Percentiles rank a stretch among this genome's conserved stretches.
These are phyloP conservation scores for Balaenoptera acutorostrata DNA, from an alignment of 2,113 vertebrate species.

Conservation along the genomic window DNA sequence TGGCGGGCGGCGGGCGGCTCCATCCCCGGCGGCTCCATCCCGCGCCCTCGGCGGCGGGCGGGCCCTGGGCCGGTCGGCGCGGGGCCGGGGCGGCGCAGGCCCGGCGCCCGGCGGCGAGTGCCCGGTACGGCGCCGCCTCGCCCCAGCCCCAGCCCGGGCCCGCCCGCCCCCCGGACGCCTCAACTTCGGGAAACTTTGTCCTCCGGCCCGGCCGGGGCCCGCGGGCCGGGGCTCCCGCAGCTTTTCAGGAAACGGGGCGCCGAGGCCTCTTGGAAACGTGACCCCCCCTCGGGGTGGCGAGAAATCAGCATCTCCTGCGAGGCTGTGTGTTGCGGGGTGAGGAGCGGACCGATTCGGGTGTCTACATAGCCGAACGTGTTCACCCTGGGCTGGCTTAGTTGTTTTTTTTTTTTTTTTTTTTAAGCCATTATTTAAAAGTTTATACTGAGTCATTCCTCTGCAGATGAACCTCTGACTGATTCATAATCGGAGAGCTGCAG, in stretches of 20 bases:
- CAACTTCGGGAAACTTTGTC: conserved; percentile 69
- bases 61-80: background rate
- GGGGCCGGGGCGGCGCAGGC: conserved; percentile 10
- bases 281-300: background rate
- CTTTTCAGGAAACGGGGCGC: conserved; percentile 46
- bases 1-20: background rate
- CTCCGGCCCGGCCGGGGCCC: background rate
- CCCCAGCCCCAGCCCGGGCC: background rate
- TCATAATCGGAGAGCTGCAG: conserved; percentile 75
- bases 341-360: background rate
- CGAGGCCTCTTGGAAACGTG: conserved; percentile 8
- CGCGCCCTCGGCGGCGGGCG: background rate
- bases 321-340: background rate
- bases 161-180: background rate
- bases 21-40: background rate
- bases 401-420: background rate
- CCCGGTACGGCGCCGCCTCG: background rate
- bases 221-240: background rate
- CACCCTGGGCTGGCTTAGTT: background rate
- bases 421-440: conserved; percentile 79
- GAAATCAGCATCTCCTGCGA: background rate
- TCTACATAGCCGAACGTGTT: background rate
- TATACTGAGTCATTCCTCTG: conserved; percentile 84
- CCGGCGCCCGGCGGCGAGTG: background rate
- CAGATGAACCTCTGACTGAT: conserved; percentile 79